Evolutionary conservation across 2,888 invertebrate genomes (phyloP).

Genomic region (Pachliopta kotzebuea): DNA sequence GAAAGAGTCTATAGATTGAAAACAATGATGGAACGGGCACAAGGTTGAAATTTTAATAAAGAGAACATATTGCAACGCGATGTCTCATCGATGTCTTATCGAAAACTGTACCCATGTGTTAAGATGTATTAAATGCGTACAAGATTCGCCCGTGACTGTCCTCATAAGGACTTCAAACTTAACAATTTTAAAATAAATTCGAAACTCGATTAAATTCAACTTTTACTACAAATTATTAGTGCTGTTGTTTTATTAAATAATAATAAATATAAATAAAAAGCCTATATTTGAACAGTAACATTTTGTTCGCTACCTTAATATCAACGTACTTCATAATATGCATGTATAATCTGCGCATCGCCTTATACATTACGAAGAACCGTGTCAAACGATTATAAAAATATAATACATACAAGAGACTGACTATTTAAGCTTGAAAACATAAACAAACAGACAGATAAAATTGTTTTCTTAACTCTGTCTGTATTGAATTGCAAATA

Average conservation of each 20-base stretch:
- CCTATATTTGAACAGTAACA: neutral
- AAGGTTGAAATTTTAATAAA: slow-evolving; percentile 60
- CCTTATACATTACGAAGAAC: neutral
- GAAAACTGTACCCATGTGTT: slow-evolving; percentile 41
- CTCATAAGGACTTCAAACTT: neutral
- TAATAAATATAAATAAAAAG: too few relatives aligned
- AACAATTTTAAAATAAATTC: neutral
- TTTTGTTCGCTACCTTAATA: neutral
- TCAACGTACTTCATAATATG: neutral
- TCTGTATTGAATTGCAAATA: slow-evolving; percentile 16
- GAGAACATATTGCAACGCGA: slow-evolving; percentile 52
- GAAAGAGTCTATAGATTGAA: slow-evolving; percentile 31
- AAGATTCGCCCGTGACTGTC: slow-evolving; percentile 15
- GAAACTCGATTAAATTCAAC: too few relatives aligned
- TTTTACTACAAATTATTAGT: too few relatives aligned
- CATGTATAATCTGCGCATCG: neutral
- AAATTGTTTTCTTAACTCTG: slow-evolving; percentile 24
- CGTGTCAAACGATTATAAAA: neutral
- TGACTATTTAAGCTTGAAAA: neutral
- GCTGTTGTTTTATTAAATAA: too few relatives aligned
- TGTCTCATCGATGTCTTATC: slow-evolving; percentile 36
- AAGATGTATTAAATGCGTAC: slow-evolving; percentile 40
- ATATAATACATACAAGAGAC: neutral
- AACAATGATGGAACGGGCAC: slow-evolving; percentile 64
- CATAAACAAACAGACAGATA: slow-evolving; percentile 4